Conservation (phyloP, 2,113 vertebrate genomes). For the Atrichornis clamosus region DNA sequence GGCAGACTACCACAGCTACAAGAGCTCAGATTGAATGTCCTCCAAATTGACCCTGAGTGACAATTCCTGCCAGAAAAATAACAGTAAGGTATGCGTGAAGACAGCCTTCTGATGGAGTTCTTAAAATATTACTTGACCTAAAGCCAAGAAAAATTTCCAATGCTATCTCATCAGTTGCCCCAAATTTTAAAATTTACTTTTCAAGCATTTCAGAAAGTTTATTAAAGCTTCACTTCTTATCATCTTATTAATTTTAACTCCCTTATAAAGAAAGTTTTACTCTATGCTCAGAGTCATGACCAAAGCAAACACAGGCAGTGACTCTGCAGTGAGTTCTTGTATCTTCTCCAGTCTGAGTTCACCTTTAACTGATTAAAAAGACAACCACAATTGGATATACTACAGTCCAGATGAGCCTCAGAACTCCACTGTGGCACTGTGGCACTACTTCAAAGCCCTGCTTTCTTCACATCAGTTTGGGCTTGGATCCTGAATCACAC, state of each 20-base stretch:
- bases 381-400: neutral
- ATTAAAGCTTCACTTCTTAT: neutral
- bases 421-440: neutral
- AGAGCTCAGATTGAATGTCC: neutral
- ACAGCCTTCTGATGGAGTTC: constrained; percentile 12
- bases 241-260: neutral
- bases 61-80: constrained; percentile 54
- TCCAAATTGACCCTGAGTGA: constrained; percentile 32
- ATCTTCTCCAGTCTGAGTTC: neutral
- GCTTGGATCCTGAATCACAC: neutral
- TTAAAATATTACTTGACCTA: constrained; percentile 44
- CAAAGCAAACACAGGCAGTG: neutral
- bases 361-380: neutral
- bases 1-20: constrained; percentile 27
- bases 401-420: neutral
- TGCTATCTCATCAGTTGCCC: neutral
- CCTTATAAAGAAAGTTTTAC: neutral
- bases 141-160: neutral
- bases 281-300: accelerated
- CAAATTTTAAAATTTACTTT: neutral
- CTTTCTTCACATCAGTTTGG: neutral
- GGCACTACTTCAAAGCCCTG: neutral
- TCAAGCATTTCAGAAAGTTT: neutral
- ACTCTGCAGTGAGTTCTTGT: neutral
- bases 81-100: neutral